These are phyloP conservation scores for Paratilapia polleni DNA, from an alignment of 2,113 vertebrate species.

Conservation along the genomic window DNA sequence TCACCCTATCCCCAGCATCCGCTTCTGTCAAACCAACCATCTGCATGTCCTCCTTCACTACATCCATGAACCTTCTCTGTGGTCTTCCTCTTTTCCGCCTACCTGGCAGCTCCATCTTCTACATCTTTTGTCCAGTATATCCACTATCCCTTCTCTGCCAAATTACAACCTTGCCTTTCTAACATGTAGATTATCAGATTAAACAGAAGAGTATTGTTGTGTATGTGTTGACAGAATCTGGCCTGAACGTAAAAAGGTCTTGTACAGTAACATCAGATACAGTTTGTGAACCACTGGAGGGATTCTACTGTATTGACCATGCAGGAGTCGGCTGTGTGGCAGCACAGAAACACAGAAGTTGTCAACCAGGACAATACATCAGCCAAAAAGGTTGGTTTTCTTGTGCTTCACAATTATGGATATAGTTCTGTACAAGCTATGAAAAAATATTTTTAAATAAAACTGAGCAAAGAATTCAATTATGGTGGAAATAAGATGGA, in stretches of 20 bases:
- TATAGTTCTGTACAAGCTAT: too few relatives aligned
- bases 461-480: too few relatives aligned
- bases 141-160: background rate
- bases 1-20: background rate
- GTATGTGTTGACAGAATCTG: constrained; percentile 12
- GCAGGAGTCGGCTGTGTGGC: background rate
- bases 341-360: constrained; percentile 23
- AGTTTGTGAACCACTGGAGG: constrained; percentile 29
- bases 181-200: background rate
- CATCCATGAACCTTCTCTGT: background rate
- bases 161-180: background rate
- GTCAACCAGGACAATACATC: constrained; percentile 42
- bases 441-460: too few relatives aligned
- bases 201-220: too few relatives aligned
- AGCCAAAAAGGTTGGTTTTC: background rate
- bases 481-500: background rate
- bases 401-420: too few relatives aligned
- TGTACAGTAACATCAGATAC: constrained; percentile 3
- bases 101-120: background rate
- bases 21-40: background rate
- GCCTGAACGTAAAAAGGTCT: background rate
- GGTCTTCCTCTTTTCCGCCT: background rate
- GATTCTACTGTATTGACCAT: background rate
- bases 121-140: background rate
- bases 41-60: background rate